These are phyloP conservation scores for Patiria miniata DNA, from an alignment of 35 echinoderm and acorn worm species.

Conservation along the genomic window DNA sequence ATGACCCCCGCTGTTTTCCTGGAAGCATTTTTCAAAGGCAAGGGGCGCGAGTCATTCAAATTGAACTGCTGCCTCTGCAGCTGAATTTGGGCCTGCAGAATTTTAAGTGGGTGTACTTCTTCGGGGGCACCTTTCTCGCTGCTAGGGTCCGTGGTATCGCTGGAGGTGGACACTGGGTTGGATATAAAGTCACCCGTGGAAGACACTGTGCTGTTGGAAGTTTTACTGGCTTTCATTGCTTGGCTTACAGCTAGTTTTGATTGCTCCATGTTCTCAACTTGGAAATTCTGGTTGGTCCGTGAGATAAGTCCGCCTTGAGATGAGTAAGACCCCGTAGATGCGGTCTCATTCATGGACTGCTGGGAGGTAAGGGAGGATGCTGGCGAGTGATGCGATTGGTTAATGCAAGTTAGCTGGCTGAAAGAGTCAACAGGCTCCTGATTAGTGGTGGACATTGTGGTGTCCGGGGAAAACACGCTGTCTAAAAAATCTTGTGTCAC, in stretches of 20 bases:
- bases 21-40: conserved; percentile 18
- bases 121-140: conserved; percentile 42
- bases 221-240: neutral
- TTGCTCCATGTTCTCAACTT: conserved; percentile 30
- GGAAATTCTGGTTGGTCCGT: conserved; percentile 27
- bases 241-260: conserved; percentile 6
- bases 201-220: conserved; percentile 54
- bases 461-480: conserved; percentile 93
- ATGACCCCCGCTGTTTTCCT: conserved; percentile 16
- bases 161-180: conserved; percentile 47
- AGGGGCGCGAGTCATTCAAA: conserved; percentile 61
- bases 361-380: conserved; percentile 21
- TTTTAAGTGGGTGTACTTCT: conserved; percentile 91
- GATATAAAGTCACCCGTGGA: conserved; percentile 42
- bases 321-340: conserved; percentile 4
- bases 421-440: conserved; percentile 51
- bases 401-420: conserved; percentile 29
- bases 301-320: conserved; percentile 35
- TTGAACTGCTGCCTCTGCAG: conserved; percentile 97
- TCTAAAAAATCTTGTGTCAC: conserved; percentile 88
- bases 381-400: conserved; percentile 38
- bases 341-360: conserved; percentile 46
- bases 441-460: conserved; percentile 65
- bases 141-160: conserved; percentile 17
- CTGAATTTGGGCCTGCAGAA: conserved; percentile 95